phyloP scores from a whole-genome alignment of 2,888 invertebrate genomes.

The Platypus cylindrus region DNA sequence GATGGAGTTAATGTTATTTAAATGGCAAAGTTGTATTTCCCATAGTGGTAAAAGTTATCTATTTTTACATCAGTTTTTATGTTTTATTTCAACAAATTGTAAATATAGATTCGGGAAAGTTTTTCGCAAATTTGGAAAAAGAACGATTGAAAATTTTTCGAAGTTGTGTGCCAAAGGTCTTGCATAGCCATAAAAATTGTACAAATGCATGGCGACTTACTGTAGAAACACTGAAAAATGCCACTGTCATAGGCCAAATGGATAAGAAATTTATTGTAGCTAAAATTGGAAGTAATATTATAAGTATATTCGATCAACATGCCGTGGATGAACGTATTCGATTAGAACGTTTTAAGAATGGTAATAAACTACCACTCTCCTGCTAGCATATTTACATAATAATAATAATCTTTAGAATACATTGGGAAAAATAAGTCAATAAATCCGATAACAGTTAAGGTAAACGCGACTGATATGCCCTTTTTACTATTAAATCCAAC shows the following conservation, averaged over 20 bases:
- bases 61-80: not conserved
- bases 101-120: slow-evolving; percentile 28
- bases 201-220: slow-evolving; percentile 36
- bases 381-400: not conserved
- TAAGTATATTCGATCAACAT: slow-evolving; percentile 75
- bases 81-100: no score
- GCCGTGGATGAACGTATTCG: slow-evolving; percentile 75
- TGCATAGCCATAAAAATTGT: slow-evolving; percentile 9
- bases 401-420: slow-evolving; percentile 19
- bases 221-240: slow-evolving; percentile 36
- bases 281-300: slow-evolving; percentile 34
- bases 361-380: slow-evolving; percentile 38
- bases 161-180: slow-evolving; percentile 21
- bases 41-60: slow-evolving; percentile 19
- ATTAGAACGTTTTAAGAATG: slow-evolving; percentile 53
- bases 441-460: slow-evolving; percentile 22
- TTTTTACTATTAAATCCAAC: slow-evolving; percentile 42
- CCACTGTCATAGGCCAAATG: slow-evolving; percentile 52
- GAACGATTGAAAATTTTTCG: slow-evolving; percentile 27
- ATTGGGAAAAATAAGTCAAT: no score
- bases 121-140: slow-evolving; percentile 29
- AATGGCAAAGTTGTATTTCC: slow-evolving; percentile 30
- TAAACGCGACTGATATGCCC: slow-evolving; percentile 37
- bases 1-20: slow-evolving; percentile 28
- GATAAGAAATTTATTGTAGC: slow-evolving; percentile 61